A percentile compares a stretch with the other conserved stretches of the same genome.
These are phyloP conservation scores for Otolemur crassicaudatus DNA, from an alignment of 2,797 vertebrate species.

Conservation along the genomic window DNA sequence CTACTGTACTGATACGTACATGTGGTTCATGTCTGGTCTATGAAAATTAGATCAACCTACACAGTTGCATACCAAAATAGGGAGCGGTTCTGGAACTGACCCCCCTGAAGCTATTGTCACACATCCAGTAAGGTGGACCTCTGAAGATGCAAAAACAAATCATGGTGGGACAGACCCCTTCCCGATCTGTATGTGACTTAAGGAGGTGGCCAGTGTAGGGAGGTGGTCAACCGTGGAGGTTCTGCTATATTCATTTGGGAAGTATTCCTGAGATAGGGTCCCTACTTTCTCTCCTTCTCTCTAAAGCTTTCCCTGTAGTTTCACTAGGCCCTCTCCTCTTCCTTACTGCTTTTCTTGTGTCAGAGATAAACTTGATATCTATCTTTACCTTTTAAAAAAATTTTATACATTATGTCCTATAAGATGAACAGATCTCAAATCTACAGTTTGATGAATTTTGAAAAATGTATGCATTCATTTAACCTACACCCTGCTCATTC, in stretches of 20 bases:
- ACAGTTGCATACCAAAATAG: too few relatives aligned
- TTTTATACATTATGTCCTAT: not conserved
- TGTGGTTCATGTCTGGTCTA: too few relatives aligned
- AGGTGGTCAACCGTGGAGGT: too few relatives aligned
- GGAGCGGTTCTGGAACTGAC: too few relatives aligned
- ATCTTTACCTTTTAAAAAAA: not conserved
- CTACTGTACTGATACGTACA: too few relatives aligned
- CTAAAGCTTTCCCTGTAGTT: not conserved
- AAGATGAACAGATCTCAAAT: constrained; percentile 40
- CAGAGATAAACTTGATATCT: not conserved
- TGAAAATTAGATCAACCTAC: too few relatives aligned
- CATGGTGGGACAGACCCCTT: too few relatives aligned
- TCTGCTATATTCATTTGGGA: not conserved
- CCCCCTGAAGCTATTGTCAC: too few relatives aligned
- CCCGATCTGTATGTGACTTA: too few relatives aligned
- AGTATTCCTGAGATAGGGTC: not conserved
- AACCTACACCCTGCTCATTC: not conserved
- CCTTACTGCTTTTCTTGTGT: not conserved
- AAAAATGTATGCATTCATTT: not conserved
- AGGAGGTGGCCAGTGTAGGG: too few relatives aligned
- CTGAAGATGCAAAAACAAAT: too few relatives aligned
- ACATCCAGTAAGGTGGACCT: too few relatives aligned
- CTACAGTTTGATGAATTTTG: constrained; percentile 1
- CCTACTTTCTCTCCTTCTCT: not conserved
- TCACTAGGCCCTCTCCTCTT: not conserved